These are phyloP conservation scores for Manis pentadactyla DNA, from an alignment of 2,797 vertebrate species.

Conservation along the genomic window DNA sequence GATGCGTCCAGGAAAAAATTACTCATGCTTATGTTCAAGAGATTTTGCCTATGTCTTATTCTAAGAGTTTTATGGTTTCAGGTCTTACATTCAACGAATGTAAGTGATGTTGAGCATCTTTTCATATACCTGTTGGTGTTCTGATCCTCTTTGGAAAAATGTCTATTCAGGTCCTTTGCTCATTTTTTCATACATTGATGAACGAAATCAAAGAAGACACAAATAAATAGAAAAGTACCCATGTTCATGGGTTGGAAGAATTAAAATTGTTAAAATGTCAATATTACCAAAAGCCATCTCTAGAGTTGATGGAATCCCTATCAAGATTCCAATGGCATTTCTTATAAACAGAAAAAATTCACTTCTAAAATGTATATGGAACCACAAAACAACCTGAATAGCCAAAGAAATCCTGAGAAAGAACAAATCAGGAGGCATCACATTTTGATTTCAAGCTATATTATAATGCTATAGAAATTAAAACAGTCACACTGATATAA, in stretches of 20 bases:
- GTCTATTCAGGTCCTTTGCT: not conserved
- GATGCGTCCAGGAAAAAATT: too few species aligned
- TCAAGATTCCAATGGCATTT: not conserved
- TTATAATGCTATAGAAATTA: not conserved
- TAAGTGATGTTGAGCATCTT: not conserved
- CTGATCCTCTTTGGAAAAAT: not conserved
- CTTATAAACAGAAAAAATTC: not conserved
- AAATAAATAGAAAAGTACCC: not conserved
- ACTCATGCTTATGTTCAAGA: too few species aligned
- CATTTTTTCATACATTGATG: not conserved
- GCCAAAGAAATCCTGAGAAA: not conserved
- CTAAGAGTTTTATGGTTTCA: too few species aligned
- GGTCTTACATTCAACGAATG: too few species aligned
- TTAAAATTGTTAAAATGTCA: not conserved
- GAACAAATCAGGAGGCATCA: not conserved
- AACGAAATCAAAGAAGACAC: not conserved
- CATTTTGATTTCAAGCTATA: not conserved
- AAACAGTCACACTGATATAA: not conserved
- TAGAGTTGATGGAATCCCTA: not conserved
- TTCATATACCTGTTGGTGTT: not conserved
- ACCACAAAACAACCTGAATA: not conserved
- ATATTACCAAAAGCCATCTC: not conserved
- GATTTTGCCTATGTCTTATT: too few species aligned
- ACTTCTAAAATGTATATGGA: not conserved
- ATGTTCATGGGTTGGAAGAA: not conserved